Base-by-base conservation (phyloP, 2,888 invertebrate genomes). In the Cordylochernes scorpioides region DNA sequence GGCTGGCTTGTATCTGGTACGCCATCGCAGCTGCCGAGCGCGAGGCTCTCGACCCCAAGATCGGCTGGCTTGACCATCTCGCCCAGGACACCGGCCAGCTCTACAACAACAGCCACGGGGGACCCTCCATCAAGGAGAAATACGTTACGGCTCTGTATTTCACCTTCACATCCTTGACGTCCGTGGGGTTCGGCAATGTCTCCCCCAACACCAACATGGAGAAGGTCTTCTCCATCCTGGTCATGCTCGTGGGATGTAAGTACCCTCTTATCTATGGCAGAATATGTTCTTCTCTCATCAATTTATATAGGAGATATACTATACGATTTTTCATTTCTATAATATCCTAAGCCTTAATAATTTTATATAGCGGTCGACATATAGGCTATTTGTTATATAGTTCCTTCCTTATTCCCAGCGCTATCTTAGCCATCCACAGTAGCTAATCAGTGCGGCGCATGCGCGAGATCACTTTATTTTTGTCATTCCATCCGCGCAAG, bases 1-100 rank as follows among this genome's bases (percentile, higher is more conserved):
- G 94, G 94, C 64, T 94, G 54, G 91, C 94, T 33, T 94, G 94
- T 57, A 73, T 94, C 50, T 94, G 91, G 91, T 94, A 94, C 53
- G 88, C 91, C 28, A 91, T 94, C 46, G 91, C 86, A 30, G 77
- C 80, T 54, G 78, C 78, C 44, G 86, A 88, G 55, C 63, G 84
- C 40, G 72, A 77, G 27, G 63, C 69, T 44, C 59, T 74, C 39
- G 65, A 67, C 38, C 67, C 71, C 36, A 77, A 77, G 53, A 78
- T 88, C 43, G 91, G 91, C 36, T 94, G 94, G 94, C 60, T 97
- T 46, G 86, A 94, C 54, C 71, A 77, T 41, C 61, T 97, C 42
- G 84, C 88, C 30, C 71, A 73, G 47, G 78, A 80, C 50, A 86
- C 84, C 24, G 71, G 77, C 49, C 77, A 82, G 48, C 67, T 68